phyloP scores from a whole-genome alignment of 2,797 vertebrate species.

The Poeciliopsis gracilis region DNA sequence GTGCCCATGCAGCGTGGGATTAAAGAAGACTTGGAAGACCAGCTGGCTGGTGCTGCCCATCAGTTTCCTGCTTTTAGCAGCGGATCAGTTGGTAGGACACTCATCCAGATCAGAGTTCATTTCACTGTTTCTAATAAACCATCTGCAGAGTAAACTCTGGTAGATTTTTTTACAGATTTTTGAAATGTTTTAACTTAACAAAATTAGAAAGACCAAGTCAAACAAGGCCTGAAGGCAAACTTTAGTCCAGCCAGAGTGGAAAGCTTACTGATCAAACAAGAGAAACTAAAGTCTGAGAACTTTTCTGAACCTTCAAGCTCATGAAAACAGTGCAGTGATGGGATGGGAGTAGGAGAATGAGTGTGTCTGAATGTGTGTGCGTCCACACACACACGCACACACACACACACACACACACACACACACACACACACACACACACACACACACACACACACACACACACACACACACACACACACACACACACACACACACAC shows the following conservation, averaged over 20 bases:
- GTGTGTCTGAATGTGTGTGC: not conserved
- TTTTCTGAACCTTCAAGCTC: constrained; percentile 7
- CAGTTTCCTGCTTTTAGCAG: not conserved
- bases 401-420: not conserved
- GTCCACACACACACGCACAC: not conserved
- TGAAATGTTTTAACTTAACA: not conserved
- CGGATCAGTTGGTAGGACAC: not conserved
- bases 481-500: not conserved
- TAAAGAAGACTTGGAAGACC: constrained; percentile 10
- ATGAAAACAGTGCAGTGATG: constrained; percentile 24
- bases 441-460: not conserved
- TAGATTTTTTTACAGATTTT: not conserved
- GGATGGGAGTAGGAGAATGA: not conserved
- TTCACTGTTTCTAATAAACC: too few relatives aligned
- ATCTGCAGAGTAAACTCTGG: not conserved
- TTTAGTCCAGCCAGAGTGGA: not conserved
- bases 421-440: not conserved
- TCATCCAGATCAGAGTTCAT: not conserved
- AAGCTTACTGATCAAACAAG: not conserved
- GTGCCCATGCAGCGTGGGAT: constrained; percentile 20
- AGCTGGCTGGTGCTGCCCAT: constrained; percentile 10
- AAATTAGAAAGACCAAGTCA: not conserved
- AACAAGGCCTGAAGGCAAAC: not conserved
- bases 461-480: not conserved
- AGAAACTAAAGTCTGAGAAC: constrained; percentile 1